phyloP scores from a whole-genome alignment of 2,888 invertebrate genomes.

The Hermaeophaga mercurialis region DNA sequence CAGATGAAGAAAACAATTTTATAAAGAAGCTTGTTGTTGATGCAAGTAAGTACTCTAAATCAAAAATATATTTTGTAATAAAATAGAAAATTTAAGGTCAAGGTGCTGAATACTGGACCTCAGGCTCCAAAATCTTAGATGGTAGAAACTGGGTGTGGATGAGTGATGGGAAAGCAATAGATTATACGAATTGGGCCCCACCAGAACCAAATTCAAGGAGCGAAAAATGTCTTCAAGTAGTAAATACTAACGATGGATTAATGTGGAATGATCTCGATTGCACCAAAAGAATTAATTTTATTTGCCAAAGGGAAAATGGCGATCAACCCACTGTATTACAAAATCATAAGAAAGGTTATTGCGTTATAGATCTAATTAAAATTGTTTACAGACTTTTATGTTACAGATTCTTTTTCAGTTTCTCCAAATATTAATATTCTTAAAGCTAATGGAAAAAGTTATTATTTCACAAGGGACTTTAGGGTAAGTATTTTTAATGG shows the following conservation, averaged over 20 bases:
- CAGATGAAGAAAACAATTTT: constrained; percentile 16
- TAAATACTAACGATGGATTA: constrained; percentile 1
- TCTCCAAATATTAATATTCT: constrained; percentile 9
- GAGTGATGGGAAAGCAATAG: constrained; percentile 10
- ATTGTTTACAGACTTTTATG: too few relatives aligned
- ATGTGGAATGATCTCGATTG: constrained; percentile 18
- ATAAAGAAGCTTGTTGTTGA: constrained; percentile 10
- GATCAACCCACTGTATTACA: neutral
- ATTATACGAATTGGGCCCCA: constrained; percentile 11
- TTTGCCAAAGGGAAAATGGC: constrained; percentile 11
- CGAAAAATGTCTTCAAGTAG: constrained; percentile 13
- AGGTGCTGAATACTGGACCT: constrained; percentile 16
- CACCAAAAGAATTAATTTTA: neutral
- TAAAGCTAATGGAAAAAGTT: neutral
- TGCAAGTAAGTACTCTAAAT: constrained; percentile 14
- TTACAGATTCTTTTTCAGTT: neutral
- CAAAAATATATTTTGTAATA: neutral
- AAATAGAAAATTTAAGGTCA: constrained; percentile 7
- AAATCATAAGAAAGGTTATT: too few relatives aligned
- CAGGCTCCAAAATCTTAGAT: constrained; percentile 16
- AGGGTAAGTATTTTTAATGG: neutral
- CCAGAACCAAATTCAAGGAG: neutral
- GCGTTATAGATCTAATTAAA: too few relatives aligned
- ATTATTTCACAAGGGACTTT: constrained; percentile 3
- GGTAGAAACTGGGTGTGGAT: constrained; percentile 19